phyloP scores from a whole-genome alignment of 2,888 invertebrate genomes.

The Diaperis boleti region DNA sequence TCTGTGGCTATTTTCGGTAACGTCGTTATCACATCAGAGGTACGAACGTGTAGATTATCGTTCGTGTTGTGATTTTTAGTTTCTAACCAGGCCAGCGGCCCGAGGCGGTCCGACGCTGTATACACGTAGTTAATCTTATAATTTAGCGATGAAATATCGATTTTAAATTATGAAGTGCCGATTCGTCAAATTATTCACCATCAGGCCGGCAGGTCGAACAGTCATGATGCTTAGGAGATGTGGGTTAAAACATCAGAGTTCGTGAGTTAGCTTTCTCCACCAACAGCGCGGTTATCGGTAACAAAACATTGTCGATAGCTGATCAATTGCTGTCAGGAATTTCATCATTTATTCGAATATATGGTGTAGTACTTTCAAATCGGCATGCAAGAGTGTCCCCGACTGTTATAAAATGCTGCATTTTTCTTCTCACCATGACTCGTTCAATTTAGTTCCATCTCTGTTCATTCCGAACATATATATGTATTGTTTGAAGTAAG shows the following conservation, averaged over 20 bases:
- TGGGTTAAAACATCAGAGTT: constrained; percentile 43
- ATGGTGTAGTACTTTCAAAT: constrained; percentile 40
- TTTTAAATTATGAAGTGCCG: constrained; percentile 35
- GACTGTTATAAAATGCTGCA: constrained; percentile 15
- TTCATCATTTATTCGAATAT: constrained; percentile 44
- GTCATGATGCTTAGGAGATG: constrained; percentile 33
- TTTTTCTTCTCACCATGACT: constrained; percentile 16
- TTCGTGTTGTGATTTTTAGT: neutral
- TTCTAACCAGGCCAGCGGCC: neutral
- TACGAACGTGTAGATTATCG: neutral
- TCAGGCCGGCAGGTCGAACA: constrained; percentile 38
- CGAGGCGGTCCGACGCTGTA: neutral
- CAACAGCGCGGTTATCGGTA: constrained; percentile 37
- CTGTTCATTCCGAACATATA: constrained; percentile 12
- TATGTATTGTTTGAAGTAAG: constrained; percentile 31
- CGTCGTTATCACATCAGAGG: neutral
- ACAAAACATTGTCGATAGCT: constrained; percentile 46
- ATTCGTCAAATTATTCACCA: constrained; percentile 39
- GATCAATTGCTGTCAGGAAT: constrained; percentile 49
- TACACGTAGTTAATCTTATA: constrained; percentile 9
- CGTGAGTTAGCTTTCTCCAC: constrained; percentile 43
- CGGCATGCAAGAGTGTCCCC: constrained; percentile 31
- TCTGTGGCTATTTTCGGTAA: no score
- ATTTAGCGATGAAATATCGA: constrained; percentile 38
- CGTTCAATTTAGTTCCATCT: constrained; percentile 13